Percentiles rank a stretch among this genome's conserved stretches.
These are phyloP conservation scores for Lepilemur septentrionalis DNA, from an alignment of 2,797 vertebrate species.

Conservation along the genomic window DNA sequence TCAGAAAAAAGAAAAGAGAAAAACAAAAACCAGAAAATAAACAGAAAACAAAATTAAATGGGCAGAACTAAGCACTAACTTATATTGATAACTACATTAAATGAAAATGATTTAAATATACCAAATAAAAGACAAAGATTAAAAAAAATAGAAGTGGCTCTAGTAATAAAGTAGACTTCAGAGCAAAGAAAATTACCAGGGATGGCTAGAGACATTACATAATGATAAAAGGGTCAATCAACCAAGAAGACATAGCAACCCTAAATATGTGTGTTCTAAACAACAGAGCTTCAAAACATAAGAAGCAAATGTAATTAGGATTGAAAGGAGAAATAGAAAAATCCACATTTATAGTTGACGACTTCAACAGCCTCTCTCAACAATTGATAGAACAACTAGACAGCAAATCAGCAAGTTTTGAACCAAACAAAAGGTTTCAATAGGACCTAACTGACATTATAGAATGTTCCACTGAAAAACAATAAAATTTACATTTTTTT, in stretches of 20 bases:
- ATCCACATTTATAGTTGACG: not conserved
- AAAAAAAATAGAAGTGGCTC: not conserved
- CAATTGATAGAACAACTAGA: not conserved
- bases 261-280: not conserved
- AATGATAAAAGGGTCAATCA: not conserved
- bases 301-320: not conserved
- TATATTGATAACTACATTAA: constrained; percentile 12
- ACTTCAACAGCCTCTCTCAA: constrained; percentile 1
- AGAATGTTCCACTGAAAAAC: not conserved
- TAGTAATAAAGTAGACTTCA: not conserved
- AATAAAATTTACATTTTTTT: constrained; percentile 22
- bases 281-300: not conserved
- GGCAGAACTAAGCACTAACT: constrained; percentile 9
- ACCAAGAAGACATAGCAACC: not conserved
- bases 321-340: not conserved
- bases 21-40: not conserved
- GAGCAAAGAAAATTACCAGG: constrained; percentile 20
- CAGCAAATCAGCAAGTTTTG: constrained; percentile 6
- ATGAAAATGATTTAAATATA: not conserved
- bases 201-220: not conserved
- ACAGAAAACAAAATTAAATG: constrained; percentile 41
- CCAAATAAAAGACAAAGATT: not conserved
- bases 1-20: not conserved
- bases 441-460: not conserved
- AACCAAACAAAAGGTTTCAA: not conserved